These are phyloP conservation scores for Strix aluco DNA, from an alignment of 2,113 vertebrate species.

Conservation along the genomic window DNA sequence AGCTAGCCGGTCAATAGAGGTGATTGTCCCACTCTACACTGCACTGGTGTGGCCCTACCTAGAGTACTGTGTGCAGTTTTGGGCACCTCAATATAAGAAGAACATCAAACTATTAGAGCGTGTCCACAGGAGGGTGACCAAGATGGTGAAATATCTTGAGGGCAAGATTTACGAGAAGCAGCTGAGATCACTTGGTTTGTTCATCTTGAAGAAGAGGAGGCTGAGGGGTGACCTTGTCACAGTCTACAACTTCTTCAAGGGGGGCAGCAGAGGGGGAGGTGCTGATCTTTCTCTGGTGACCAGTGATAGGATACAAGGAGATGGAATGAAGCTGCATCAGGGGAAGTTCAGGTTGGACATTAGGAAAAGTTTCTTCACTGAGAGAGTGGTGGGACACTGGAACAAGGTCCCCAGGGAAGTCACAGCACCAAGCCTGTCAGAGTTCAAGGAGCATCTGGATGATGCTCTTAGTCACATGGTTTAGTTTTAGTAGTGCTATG, in stretches of 20 bases:
- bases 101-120: background rate
- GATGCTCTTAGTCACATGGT: background rate
- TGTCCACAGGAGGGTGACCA: background rate
- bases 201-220: background rate
- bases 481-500: background rate
- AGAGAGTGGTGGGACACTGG: rapidly evolving
- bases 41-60: background rate
- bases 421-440: background rate
- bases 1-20: rapidly evolving
- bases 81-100: too few species aligned
- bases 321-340: background rate
- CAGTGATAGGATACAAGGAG: background rate
- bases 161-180: background rate
- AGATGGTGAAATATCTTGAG: background rate
- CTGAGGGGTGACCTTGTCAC: background rate
- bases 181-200: background rate
- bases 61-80: background rate
- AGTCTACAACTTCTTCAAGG: background rate
- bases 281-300: background rate
- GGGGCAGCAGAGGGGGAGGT: rapidly evolving
- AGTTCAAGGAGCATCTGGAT: background rate
- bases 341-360: background rate
- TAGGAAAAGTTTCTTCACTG: background rate
- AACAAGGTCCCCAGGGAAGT: background rate
- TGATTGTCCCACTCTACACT: background rate